Base-by-base conservation (phyloP, 2,888 invertebrate genomes). In the Lasioglossum malachurum region DNA sequence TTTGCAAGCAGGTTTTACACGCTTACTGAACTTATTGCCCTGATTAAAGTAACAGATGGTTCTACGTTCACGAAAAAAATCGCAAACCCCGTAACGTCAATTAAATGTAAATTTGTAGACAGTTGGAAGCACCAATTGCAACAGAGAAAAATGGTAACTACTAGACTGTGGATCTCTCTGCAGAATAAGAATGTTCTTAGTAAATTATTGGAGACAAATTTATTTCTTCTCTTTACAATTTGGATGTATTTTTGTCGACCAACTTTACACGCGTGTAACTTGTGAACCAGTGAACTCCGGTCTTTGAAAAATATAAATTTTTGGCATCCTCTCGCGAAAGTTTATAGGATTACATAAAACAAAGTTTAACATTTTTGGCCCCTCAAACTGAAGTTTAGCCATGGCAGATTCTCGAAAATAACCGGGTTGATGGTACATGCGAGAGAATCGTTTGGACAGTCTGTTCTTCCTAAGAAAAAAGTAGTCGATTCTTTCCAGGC, bases 11-110 rank as follows among this genome's bases (percentile, higher is more conserved):
- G 72, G 49, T 83, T 75, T 71, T 49, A 35, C 78, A 71, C 72
- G 49, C 78, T 83, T 73, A 64, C 75, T n/a, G 27, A 67, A 76
- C 84, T 85, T 85, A 53, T 83, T 83, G 67, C 60, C 46, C 38
- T 83, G 75, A 83, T 85, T 85, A 76, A n/a, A 31, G 71, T 64
- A 75, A 83, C 57, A 35, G 75, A 31, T n/a, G 27, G 75, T 46
- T 12, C 44, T 60, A 23, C 23, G 76, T 27, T 16, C 38, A 35
- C 23, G 35, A 23, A 71, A 41, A 44, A 27, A 76, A 41, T 41
- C 19, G 44, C n/a, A 64, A 53, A 27, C 27, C 16, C 2, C 23
- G 14, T 19, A 2, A 23, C 41, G 27, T 35, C 41, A 7, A n/a
- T 57, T n/a, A 57, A 57, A 12, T 57, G n/a, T 57, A n/a, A 53